Conservation (phyloP, 2,797 vertebrate genomes). For the Chelmon rostratus region DNA sequence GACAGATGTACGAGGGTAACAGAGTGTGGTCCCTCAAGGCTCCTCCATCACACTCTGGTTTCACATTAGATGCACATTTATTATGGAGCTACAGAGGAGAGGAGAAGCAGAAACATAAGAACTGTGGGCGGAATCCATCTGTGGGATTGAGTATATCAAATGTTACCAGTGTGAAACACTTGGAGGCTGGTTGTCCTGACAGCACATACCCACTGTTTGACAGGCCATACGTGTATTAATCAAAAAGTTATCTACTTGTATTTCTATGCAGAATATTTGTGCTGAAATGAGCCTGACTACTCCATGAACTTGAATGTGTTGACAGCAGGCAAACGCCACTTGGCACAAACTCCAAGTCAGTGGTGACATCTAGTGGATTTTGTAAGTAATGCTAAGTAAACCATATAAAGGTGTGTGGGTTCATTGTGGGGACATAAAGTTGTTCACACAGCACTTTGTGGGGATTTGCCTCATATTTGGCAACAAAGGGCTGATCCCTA, state of each 20-base stretch:
- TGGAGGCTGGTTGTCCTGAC: conserved; percentile 1
- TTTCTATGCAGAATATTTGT: not conserved
- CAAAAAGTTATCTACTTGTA: not conserved
- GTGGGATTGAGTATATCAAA: conserved; percentile 26
- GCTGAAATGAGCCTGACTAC: not conserved
- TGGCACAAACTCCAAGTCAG: conserved; percentile 9
- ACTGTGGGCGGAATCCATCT: conserved; percentile 64
- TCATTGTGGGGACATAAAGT: not conserved
- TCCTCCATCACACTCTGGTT: conserved; percentile 92
- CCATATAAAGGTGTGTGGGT: not conserved
- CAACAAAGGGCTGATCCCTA: not conserved
- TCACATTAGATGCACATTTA: conserved; percentile 92
- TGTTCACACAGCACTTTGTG: not conserved
- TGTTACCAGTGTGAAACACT: not conserved
- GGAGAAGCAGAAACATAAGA: conserved; percentile 58
- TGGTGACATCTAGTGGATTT: conserved; percentile 70
- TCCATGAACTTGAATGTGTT: not conserved
- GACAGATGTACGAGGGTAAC: conserved; percentile 93
- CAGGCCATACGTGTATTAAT: not conserved
- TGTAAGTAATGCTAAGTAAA: not conserved
- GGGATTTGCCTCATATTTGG: not conserved
- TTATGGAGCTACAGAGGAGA: conserved; percentile 90
- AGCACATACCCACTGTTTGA: not conserved
- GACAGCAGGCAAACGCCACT: not conserved
- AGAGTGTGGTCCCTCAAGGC: conserved; percentile 92